A percentile compares a stretch with the other conserved stretches of the same genome.
phyloP scores from a whole-genome alignment of 2,888 invertebrate species.

The Hemistola chrysoprasaria region DNA sequence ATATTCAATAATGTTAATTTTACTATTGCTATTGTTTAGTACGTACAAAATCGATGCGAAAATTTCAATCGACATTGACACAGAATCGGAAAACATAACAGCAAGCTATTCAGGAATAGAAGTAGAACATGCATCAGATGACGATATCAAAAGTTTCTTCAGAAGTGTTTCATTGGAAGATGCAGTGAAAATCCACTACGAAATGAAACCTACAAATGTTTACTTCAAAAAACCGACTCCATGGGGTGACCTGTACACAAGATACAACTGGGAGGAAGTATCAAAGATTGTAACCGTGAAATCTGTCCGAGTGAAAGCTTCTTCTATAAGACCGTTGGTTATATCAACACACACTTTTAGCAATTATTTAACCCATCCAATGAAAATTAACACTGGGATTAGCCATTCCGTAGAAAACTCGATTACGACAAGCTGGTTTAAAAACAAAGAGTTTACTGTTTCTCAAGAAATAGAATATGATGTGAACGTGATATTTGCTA shows the following conservation, averaged over 20 bases:
- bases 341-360: slow-evolving; percentile 57
- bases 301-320: slow-evolving; percentile 43
- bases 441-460: slow-evolving; percentile 44
- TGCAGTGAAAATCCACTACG: slow-evolving; percentile 47
- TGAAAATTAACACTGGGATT: slow-evolving; percentile 65
- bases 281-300: slow-evolving; percentile 44
- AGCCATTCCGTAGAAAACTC: slow-evolving; percentile 61
- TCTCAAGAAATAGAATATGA: slow-evolving; percentile 58
- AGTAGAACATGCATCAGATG: slow-evolving; percentile 38
- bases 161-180: slow-evolving; percentile 36
- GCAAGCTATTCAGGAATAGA: slow-evolving; percentile 44
- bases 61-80: slow-evolving; percentile 45
- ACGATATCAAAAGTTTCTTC: slow-evolving; percentile 53
- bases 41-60: slow-evolving; percentile 35
- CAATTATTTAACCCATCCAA: slow-evolving; percentile 50
- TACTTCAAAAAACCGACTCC: slow-evolving; percentile 63
- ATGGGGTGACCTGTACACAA: slow-evolving; percentile 64
- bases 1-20: slow-evolving; percentile 20
- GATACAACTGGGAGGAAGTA: slow-evolving; percentile 58
- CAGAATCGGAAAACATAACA: slow-evolving; percentile 30
- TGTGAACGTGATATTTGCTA: slow-evolving; percentile 54
- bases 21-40: slow-evolving; percentile 11
- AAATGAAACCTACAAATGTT: slow-evolving; percentile 42
- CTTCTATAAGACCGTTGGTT: slow-evolving; percentile 40
- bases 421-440: slow-evolving; percentile 55